A percentile compares a stretch with the other conserved stretches of the same genome.
These are phyloP conservation scores for Colletes gigas DNA, from an alignment of 1,140 invertebrate species.

Conservation along the genomic window DNA sequence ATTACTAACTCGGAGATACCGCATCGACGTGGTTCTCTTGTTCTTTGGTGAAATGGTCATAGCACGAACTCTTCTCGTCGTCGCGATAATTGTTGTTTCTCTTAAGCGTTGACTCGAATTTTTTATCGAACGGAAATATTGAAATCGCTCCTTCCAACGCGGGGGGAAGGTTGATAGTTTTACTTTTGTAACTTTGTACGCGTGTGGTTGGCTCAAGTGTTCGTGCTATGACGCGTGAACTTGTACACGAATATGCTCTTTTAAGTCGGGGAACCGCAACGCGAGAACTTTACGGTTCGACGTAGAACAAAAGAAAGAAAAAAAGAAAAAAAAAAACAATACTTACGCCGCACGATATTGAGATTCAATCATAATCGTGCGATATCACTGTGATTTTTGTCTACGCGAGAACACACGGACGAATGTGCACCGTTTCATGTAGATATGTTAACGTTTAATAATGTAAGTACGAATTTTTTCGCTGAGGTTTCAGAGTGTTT, in stretches of 20 bases:
- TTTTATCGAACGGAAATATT: not conserved
- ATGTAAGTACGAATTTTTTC: conserved; percentile 1
- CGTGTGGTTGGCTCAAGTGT: not conserved
- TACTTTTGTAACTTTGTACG: conserved; percentile 13
- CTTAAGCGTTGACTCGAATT: not conserved
- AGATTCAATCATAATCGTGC: conserved; percentile 12
- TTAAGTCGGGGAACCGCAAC: not conserved
- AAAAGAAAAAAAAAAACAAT: not conserved
- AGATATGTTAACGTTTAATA: conserved; percentile 35
- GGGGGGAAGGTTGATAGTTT: not conserved
- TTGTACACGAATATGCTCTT: not conserved
- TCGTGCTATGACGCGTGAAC: conserved; percentile 31
- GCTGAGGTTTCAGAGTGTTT: not conserved
- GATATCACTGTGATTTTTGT: conserved; percentile 31
- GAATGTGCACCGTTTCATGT: conserved; percentile 39
- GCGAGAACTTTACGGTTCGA: not conserved
- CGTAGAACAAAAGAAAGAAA: not conserved
- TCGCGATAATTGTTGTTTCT: conserved; percentile 13
- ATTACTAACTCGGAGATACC: conserved; percentile 41
- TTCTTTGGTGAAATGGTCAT: conserved; percentile 41
- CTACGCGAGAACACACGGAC: conserved; percentile 21
- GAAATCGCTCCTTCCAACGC: too few species aligned
- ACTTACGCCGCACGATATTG: not conserved
- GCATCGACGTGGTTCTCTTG: conserved; percentile 41
- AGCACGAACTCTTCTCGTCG: conserved; percentile 4